Percentiles rank a stretch among this genome's conserved stretches.
phyloP scores from a whole-genome alignment of 2,888 invertebrate genomes.

The Acanthosoma haemorrhoidale region DNA sequence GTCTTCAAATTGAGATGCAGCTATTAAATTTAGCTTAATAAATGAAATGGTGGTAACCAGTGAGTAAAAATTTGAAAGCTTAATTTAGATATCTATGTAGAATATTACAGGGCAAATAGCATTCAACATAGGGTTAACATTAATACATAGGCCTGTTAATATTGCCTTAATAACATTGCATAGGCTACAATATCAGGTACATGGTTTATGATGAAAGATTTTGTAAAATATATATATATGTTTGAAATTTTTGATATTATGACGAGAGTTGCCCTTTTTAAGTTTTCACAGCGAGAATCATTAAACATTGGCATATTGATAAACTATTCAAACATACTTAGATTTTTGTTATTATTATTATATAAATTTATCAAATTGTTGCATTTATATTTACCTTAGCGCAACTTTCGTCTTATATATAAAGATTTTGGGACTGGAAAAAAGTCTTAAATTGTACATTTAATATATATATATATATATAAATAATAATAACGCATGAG shows the following conservation, averaged over 20 bases:
- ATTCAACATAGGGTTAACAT: conserved; percentile 19
- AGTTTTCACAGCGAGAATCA: not conserved
- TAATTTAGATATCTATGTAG: conserved; percentile 34
- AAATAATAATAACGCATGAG: conserved; percentile 40
- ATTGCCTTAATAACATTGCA: conserved; percentile 35
- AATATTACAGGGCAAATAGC: conserved; percentile 36
- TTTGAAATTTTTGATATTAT: conserved; percentile 24
- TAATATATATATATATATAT: conserved; percentile 34
- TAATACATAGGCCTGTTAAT: conserved; percentile 35
- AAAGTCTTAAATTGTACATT: conserved; percentile 29
- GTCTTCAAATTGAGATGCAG: conserved; percentile 33
- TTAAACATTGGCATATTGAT: not conserved
- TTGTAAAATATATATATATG: conserved; percentile 23
- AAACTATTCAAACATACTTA: not conserved
- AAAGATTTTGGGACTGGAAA: conserved; percentile 21
- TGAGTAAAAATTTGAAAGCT: conserved; percentile 25
- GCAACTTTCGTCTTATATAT: conserved; percentile 26
- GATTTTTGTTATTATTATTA: not conserved
- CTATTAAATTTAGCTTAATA: conserved; percentile 31
- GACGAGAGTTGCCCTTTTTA: conserved; percentile 21
- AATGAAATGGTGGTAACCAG: conserved; percentile 30
- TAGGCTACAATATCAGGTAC: conserved; percentile 30
- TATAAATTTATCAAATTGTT: conserved; percentile 13
- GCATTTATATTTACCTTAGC: conserved; percentile 17
- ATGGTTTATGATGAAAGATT: conserved; percentile 30